Evolutionary conservation across 2,113 vertebrate species (phyloP).

Genomic region (Tapirus terrestris): DNA sequence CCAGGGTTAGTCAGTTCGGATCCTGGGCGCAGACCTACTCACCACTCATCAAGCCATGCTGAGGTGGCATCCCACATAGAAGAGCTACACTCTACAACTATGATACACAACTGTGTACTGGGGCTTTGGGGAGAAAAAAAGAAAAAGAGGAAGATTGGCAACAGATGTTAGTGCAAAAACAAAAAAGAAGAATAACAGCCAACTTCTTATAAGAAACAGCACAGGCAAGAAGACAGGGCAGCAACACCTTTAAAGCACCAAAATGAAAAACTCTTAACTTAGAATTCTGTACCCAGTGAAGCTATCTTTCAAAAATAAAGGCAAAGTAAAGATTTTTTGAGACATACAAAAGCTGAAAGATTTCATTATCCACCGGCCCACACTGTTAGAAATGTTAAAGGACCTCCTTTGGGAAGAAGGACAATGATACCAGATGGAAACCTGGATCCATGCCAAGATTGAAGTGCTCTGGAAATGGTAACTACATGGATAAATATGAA

Average conservation of each 20-base stretch:
- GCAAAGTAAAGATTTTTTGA: neutral
- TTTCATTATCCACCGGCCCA: neutral
- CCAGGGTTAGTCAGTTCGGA: too few species aligned
- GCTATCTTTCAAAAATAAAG: constrained; percentile 20
- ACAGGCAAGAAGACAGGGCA: neutral
- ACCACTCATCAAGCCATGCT: too few species aligned
- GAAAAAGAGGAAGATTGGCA: too few species aligned
- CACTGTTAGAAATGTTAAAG: neutral
- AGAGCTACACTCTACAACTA: too few species aligned
- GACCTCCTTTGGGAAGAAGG: neutral
- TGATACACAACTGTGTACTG: too few species aligned
- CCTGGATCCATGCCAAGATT: neutral
- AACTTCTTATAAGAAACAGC: neutral
- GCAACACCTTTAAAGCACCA: neutral
- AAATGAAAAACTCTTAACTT: neutral
- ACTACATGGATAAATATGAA: neutral
- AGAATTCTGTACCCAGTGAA: neutral
- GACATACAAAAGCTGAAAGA: neutral
- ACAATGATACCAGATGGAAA: neutral
- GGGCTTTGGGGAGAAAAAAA: too few species aligned
- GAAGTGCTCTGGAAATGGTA: neutral
- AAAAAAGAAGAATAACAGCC: neutral
- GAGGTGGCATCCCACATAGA: too few species aligned
- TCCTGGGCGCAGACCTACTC: too few species aligned
- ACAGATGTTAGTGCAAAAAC: too few species aligned